phyloP scores from a whole-genome alignment of 2,888 invertebrate genomes.

The Agonum fuliginosum region DNA sequence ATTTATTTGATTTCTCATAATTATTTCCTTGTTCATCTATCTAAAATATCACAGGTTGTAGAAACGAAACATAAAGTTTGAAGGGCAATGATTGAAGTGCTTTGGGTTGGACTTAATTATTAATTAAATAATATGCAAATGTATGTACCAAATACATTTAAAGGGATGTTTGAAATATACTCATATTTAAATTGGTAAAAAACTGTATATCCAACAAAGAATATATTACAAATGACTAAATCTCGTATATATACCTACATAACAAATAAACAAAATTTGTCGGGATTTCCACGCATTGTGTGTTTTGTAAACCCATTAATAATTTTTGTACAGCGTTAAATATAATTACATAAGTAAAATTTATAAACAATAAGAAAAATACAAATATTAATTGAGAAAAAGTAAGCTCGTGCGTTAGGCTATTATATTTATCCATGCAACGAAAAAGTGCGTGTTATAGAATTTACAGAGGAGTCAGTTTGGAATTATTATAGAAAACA shows the following conservation, averaged over 20 bases:
- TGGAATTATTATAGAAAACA: not conserved
- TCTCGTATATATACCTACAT: not conserved
- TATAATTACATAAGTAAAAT: not conserved
- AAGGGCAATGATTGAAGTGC: too few relatives aligned
- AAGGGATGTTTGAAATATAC: too few relatives aligned
- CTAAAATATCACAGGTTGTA: not conserved
- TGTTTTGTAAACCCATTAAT: conserved; percentile 23
- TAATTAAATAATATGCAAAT: too few relatives aligned
- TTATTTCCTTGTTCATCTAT: not conserved
- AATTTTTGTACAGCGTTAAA: conserved; percentile 5
- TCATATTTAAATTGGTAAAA: too few relatives aligned
- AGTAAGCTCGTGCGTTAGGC: conserved; percentile 46
- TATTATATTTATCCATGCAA: conserved; percentile 24
- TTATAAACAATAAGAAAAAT: not conserved
- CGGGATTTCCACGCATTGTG: not conserved
- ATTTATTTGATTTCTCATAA: too few relatives aligned
- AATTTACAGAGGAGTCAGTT: not conserved
- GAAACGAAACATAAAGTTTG: too few relatives aligned
- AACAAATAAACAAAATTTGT: not conserved
- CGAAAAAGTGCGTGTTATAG: conserved; percentile 21
- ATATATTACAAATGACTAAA: conserved; percentile 15
- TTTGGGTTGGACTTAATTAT: too few relatives aligned
- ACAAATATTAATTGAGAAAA: conserved; percentile 14
- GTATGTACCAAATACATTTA: too few relatives aligned
- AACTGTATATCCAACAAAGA: too few relatives aligned